Evolutionary conservation across 2,888 invertebrate species (phyloP).

Genomic region (Periphyllus acericola): DNA sequence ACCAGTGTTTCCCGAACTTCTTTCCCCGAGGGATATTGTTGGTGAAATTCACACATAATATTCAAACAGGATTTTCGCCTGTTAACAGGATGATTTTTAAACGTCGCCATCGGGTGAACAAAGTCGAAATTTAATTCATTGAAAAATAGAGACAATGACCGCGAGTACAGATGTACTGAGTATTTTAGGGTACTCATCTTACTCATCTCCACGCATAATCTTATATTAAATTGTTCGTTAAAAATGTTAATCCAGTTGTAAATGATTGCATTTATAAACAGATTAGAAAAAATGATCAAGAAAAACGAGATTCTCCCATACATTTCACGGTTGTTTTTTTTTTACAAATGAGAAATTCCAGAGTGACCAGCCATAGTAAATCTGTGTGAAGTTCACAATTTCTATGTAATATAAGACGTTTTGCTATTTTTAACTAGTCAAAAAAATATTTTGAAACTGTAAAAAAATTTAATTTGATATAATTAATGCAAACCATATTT

Average conservation of each 20-base stretch:
- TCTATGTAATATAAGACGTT: not conserved
- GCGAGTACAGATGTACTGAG: not conserved
- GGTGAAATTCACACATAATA: constrained; percentile 25
- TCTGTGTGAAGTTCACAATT: not conserved
- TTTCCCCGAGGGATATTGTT: constrained; percentile 29
- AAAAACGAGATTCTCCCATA: too few species aligned
- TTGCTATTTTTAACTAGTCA: too few species aligned
- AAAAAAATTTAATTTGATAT: too few species aligned
- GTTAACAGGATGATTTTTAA: constrained; percentile 35
- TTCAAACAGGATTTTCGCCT: constrained; percentile 12
- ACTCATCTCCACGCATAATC: not conserved
- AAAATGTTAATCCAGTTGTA: too few species aligned
- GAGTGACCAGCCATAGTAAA: not conserved
- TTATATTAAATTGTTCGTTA: not conserved
- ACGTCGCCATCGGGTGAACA: not conserved
- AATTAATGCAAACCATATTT: too few species aligned
- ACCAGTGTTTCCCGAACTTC: constrained; percentile 16
- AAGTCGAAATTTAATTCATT: not conserved
- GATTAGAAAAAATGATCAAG: not conserved
- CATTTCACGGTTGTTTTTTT: too few species aligned
- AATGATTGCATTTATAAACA: not conserved
- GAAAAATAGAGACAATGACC: not conserved
- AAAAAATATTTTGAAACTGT: too few species aligned
- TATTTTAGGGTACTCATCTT: not conserved
- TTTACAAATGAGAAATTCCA: not conserved